Evolutionary conservation across 2,888 invertebrate genomes (phyloP).

Genomic region (Apamea monoglypha): DNA sequence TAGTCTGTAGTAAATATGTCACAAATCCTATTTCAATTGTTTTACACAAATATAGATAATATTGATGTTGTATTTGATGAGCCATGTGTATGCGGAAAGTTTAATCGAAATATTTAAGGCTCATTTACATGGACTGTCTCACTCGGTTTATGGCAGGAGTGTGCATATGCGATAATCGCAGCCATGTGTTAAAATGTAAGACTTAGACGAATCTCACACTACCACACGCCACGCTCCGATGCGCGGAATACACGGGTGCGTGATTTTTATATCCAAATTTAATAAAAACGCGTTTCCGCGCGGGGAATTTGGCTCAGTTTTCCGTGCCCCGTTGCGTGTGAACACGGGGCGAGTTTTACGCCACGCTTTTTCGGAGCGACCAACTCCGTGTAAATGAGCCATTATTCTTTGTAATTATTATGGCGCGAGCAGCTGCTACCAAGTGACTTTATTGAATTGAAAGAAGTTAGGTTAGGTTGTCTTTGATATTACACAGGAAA

Average conservation of each 20-base stretch:
- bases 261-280: too few species aligned
- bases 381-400: not conserved
- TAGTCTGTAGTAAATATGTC: slow-evolving; percentile 10
- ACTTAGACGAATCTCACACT: not conserved
- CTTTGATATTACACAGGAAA: slow-evolving; percentile 35
- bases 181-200: not conserved
- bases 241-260: too few species aligned
- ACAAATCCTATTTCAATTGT: slow-evolving; percentile 22
- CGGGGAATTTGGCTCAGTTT: too few species aligned
- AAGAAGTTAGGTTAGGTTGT: slow-evolving; percentile 34
- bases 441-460: slow-evolving; percentile 14
- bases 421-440: slow-evolving; percentile 12
- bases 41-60: slow-evolving; percentile 37
- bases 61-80: slow-evolving; percentile 33
- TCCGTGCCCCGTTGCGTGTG: too few species aligned
- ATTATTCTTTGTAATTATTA: slow-evolving; percentile 2
- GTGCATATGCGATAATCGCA: not conserved
- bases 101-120: slow-evolving; percentile 4
- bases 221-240: too few species aligned
- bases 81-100: not conserved
- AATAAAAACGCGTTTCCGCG: not conserved
- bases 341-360: not conserved
- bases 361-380: not conserved
- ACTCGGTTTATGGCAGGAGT: not conserved
- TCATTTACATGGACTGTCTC: slow-evolving; percentile 3